Evolutionary conservation across 2,797 vertebrate genomes (phyloP), one percentile per base, ranked within the genome.

Genomic region (Amblyraja radiata): DNA sequence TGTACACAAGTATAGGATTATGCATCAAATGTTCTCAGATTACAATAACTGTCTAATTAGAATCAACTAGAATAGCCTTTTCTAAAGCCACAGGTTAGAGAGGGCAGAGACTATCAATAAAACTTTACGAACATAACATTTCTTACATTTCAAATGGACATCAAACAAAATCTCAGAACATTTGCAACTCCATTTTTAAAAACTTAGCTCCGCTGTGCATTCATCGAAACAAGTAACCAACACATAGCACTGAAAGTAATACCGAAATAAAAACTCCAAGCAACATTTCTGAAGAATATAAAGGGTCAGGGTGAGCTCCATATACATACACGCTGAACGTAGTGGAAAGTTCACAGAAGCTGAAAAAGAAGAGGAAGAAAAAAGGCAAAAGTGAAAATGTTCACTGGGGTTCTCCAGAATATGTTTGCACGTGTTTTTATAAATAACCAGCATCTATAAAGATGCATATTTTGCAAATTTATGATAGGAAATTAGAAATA

Each of bases 281-380:
- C 76, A 9, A 6, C 21, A n/a, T 0, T 0, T 39, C 83, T 0
- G 21, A 1, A 0, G 0, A 13, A 4, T 54, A 0, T 46, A 0
- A 0, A 0, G 0, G 0, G 11, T 18, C 0, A 0, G 95, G 95
- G 71, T 93, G 84, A 28, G 95, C 95, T 5, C 95, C 95, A 0
- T 95, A 91, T 10, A 95, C 94, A 0, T 94, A 95, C 73, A 96
- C 16, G 80, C 94, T 95, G 94, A 96, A 95, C 2, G 65, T 73
- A 46, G 94, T 93, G 0, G 61, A 6, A 93, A 96, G 93, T 25
- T 61, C 78, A 74, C 95, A 96, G 94, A 94, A 96, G 90, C 95
- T 95, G 93, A 0, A n/a, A 13, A 77, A 25, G 88, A 77, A 36
- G 1, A 93, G 28, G 0, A 0, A 90, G 78, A 73, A 73, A 11